Evolutionary conservation across 1,140 invertebrate species (phyloP).

Genomic region (Galleria mellonella): DNA sequence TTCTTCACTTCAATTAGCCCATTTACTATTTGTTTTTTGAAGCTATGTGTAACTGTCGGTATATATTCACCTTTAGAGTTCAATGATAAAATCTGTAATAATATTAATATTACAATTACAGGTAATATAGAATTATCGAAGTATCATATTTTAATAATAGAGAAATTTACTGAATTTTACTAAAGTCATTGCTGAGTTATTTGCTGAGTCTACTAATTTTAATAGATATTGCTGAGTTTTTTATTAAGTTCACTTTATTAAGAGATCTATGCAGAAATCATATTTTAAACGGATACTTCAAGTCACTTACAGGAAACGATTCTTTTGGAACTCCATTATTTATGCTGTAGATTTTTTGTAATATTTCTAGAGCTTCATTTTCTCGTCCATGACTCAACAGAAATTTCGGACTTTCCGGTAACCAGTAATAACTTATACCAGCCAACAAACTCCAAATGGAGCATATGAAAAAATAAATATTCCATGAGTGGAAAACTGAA

Average conservation of each 20-base stretch:
- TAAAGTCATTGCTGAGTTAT: too few species aligned
- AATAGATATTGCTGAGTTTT: too few species aligned
- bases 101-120: too few species aligned
- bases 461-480: constrained; percentile 42
- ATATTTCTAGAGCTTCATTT: constrained; percentile 73
- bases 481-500: constrained; percentile 46
- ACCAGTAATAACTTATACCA: constrained; percentile 25
- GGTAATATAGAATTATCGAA: too few species aligned
- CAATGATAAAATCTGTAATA: constrained; percentile 35
- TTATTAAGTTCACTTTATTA: too few species aligned
- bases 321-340: constrained; percentile 67
- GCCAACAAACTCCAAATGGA: constrained; percentile 41
- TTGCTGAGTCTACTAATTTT: too few species aligned
- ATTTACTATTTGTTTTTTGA: constrained; percentile 35
- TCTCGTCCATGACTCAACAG: constrained; percentile 74
- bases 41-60: constrained; percentile 24
- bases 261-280: too few species aligned
- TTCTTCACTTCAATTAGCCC: constrained; percentile 37
- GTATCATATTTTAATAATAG: too few species aligned
- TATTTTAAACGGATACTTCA: too few species aligned
- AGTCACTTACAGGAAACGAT: constrained; percentile 38
- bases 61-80: constrained; percentile 17
- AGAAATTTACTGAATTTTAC: too few species aligned
- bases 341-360: constrained; percentile 69
- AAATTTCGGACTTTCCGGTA: constrained; percentile 80